Evolutionary conservation across 2,113 vertebrate genomes (phyloP).

Genomic region (Chaenogobius annularis): DNA sequence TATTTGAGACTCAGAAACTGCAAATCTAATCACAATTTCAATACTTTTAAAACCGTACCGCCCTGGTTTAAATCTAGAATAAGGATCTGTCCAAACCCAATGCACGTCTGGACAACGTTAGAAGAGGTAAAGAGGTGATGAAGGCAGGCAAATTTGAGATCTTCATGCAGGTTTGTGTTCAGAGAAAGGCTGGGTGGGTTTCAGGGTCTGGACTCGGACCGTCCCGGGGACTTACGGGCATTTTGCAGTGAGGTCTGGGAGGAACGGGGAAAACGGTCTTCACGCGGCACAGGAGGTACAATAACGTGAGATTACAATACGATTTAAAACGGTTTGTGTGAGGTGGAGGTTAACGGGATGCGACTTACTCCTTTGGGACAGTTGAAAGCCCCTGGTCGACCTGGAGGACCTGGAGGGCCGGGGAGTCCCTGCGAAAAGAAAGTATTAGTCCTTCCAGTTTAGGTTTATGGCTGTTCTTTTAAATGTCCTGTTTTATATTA

Average conservation of each 20-base stretch:
- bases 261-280: conserved; percentile 90
- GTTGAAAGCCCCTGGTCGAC: conserved; percentile 83
- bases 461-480: too few species aligned
- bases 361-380: conserved; percentile 90
- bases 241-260: conserved; percentile 91
- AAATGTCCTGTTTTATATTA: neutral
- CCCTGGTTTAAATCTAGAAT: neutral
- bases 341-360: too few species aligned
- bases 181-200: neutral
- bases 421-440: conserved; percentile 77
- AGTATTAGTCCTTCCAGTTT: neutral
- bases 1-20: too few species aligned
- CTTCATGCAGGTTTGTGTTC: neutral
- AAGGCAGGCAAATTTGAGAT: conserved; percentile 5
- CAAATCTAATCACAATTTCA: too few species aligned
- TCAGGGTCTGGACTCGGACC: neutral
- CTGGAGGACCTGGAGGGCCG: conserved; percentile 86
- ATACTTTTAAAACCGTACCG: too few species aligned
- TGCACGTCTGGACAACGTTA: neutral
- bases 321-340: neutral
- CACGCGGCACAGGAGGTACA: conserved; percentile 43
- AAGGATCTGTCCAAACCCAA: neutral
- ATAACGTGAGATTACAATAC: neutral
- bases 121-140: neutral
- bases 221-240: conserved; percentile 81